Evolutionary conservation across 1,140 invertebrate genomes (phyloP), one percentile per base, ranked within the genome.

Genomic region (Bacillus rossius): DNA sequence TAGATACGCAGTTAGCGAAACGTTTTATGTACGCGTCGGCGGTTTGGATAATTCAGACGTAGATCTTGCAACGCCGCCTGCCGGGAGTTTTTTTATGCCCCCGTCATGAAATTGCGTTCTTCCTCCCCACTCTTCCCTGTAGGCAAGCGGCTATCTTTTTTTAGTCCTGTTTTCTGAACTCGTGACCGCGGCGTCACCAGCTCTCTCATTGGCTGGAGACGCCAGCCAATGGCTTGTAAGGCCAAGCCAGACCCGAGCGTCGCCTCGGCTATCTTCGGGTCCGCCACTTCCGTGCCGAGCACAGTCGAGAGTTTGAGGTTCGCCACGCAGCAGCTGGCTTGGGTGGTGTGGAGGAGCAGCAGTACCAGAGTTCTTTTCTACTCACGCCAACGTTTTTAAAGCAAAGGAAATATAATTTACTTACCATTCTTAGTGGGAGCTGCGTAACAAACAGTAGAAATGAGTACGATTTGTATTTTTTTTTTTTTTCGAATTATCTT

Each of bases 201-300:
- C 37, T 16, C 52, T 50, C 43, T 29, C 53, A 61, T 61, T 61
- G 59, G 59, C 49, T 25, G 14, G 22, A 34, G 29, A 13, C 3
- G 45, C 23, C 54, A 34, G 37, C 59, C 59, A 61, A 61, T 61
- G 26, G 51, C 54, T 16, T 34, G 41, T 61, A 61, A 61, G 59
- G 59, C 59, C 59, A 55, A 61, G 59, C 54, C 59, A 55, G 41
- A 50, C 10, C 29, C 5, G 4, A 34, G 29, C 29, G 19, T 55
- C 41, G 0, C 37, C 55, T 54, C 56, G 47, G 47, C 22, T 13
- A n/a, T 19, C 23, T 22, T 57, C 55, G 47, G 42, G 45, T 14
- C 20, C 22, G 26, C 17, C 52, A 25, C 7, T 42, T 40, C 41
- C 13, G 19, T 40, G 37, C 52, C 37, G 23, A 37, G 10, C 29